phyloP scores from a whole-genome alignment of 2,797 vertebrate genomes.

The Rhabdophis nuchalis region DNA sequence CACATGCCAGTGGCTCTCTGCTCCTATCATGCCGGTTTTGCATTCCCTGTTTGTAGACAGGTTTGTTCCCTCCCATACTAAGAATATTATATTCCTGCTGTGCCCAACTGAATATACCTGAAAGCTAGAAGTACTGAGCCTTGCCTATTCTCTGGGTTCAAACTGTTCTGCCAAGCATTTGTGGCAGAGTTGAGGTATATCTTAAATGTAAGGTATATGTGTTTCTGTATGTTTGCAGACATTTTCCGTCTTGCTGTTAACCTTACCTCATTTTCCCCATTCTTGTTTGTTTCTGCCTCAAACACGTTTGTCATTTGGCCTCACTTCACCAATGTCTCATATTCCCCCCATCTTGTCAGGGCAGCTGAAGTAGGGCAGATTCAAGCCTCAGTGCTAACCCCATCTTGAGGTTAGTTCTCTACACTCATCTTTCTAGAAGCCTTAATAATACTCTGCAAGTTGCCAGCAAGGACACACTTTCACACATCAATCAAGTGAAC shows the following conservation, averaged over 20 bases:
- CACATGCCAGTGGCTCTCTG: not conserved
- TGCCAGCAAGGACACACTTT: constrained; percentile 31
- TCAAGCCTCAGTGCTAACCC: not conserved
- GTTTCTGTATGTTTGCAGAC: not conserved
- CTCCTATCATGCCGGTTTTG: not conserved
- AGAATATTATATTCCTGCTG: not conserved
- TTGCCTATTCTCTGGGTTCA: not conserved
- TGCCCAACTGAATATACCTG: not conserved
- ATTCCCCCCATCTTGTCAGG: not conserved
- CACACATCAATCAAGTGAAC: constrained; percentile 28
- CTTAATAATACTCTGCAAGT: not conserved
- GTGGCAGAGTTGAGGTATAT: not conserved
- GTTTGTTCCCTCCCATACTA: not conserved
- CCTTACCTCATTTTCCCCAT: too few relatives aligned
- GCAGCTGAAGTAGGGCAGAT: not conserved
- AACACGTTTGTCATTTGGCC: not conserved
- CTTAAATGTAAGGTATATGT: not conserved
- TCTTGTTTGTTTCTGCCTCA: not conserved
- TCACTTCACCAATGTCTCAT: not conserved
- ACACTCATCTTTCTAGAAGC: constrained; percentile 17
- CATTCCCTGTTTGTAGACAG: not conserved
- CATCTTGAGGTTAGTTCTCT: not conserved
- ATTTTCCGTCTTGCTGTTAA: not conserved
- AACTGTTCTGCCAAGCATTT: not conserved
- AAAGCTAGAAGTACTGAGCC: not conserved